Evolutionary conservation across 2,113 vertebrate genomes (phyloP).

Genomic region (Myotis davidii): DNA sequence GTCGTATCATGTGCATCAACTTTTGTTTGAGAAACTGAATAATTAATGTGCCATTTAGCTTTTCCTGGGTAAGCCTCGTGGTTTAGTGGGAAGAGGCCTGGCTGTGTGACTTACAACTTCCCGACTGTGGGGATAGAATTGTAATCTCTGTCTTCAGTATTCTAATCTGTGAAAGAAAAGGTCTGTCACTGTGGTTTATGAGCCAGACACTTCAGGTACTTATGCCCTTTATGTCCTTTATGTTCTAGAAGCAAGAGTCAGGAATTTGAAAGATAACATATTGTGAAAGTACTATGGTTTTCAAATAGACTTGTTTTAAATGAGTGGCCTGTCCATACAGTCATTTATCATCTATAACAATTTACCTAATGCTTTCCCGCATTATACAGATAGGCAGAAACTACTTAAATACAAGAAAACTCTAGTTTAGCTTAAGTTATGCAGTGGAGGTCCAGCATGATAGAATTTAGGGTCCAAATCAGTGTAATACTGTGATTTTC

Average conservation of each 20-base stretch:
- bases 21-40: background rate
- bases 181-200: background rate
- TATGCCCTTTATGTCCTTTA: background rate
- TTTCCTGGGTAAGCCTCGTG: background rate
- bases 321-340: background rate
- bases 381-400: background rate
- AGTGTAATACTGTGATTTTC: background rate
- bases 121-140: background rate
- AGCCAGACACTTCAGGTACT: background rate
- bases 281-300: constrained; percentile 13
- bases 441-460: background rate
- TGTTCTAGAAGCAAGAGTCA: background rate
- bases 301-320: background rate
- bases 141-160: background rate
- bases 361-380: background rate
- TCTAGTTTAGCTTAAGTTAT: background rate
- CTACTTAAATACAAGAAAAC: background rate
- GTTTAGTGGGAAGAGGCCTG: background rate
- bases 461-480: background rate
- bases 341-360: background rate
- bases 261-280: background rate
- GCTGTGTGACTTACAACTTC: background rate
- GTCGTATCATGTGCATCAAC: background rate
- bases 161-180: background rate
- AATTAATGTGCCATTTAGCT: background rate